Base-by-base conservation (phyloP, 2,888 invertebrate species). In the Mythimna albipuncta region DNA sequence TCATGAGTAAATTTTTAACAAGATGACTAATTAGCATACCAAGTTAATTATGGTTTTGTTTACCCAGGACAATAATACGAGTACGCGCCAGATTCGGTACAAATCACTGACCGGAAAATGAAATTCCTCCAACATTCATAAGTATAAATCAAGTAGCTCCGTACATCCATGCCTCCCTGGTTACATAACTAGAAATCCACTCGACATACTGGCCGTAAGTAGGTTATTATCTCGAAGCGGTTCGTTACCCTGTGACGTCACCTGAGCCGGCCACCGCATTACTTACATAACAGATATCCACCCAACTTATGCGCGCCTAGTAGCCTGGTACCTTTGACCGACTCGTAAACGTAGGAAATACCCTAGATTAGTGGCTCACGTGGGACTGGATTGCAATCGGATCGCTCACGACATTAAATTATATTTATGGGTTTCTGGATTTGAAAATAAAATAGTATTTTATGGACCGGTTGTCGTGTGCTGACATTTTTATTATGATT, bases 201-300 rank as follows among this genome's bases (percentile, higher is more conserved):
- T 82, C 73, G 67, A 66, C 69, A 69, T 68, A 68, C 68, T 66
- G 65, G 35, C 71, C 66, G 74, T 82, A 85, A 86, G 85, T 84
- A 85, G 85, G 82, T 84, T 85, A 86, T 84, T 84, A 84, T 79
- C 85, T 75, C 72, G 78, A 65, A 63, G 64, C 77, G 72, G 84
- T 83, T 82, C 73, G 82, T 80, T 84, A 84, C 79, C 71, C 71
- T 55, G 76, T 84, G 78, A 85, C 82, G 70, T 85, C 82, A 84
- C 67, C 75, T 74, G 71, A 78, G 66, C 85, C 65, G 85, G 69
- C 62, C 75, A 78, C 69, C 74, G 67, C 70, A 70, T 74, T 75
- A 75, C 80, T 84, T 86, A 85, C 72, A 62, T 75, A 74, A 78
- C 65, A 72, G 63, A 68, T 79, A 75, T 81, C 84, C 74, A 58